These are phyloP conservation scores for Mohoua ochrocephala DNA, from an alignment of 2,113 vertebrate genomes.

Conservation along the genomic window DNA sequence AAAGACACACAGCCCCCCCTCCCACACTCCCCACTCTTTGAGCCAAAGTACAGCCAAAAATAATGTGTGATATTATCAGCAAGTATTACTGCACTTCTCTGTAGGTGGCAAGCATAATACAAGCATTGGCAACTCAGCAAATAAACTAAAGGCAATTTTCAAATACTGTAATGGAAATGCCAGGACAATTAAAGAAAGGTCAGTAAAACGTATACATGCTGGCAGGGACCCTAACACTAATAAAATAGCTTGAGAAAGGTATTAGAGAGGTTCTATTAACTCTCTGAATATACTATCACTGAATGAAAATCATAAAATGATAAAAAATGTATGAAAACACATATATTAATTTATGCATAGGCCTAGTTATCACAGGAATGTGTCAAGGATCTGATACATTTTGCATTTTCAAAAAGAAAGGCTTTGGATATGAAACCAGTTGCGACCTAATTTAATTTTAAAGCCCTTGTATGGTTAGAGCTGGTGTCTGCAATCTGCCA, in stretches of 20 bases:
- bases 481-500: slow-evolving; percentile 15
- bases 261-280: neutral
- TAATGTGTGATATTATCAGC: slow-evolving; percentile 7
- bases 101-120: neutral
- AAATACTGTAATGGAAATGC: slow-evolving; percentile 15
- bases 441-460: neutral
- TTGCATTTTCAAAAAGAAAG: neutral
- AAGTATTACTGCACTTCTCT: neutral
- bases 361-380: neutral
- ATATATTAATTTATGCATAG: neutral
- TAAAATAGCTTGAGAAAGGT: neutral
- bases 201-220: neutral
- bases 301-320: neutral
- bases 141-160: slow-evolving; percentile 44
- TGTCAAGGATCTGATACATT: neutral
- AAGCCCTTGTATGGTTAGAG: slow-evolving; percentile 30
- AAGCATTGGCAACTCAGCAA: slow-evolving; percentile 40
- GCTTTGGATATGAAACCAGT: neutral
- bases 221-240: neutral
- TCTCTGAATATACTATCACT: neutral
- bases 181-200: slow-evolving; percentile 13
- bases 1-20: neutral
- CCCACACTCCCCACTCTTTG: neutral
- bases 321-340: neutral
- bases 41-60: slow-evolving; percentile 22